Evolutionary conservation across 2,888 invertebrate genomes (phyloP), one percentile per base, ranked within the genome.

Genomic region (Platypus cylindrus): DNA sequence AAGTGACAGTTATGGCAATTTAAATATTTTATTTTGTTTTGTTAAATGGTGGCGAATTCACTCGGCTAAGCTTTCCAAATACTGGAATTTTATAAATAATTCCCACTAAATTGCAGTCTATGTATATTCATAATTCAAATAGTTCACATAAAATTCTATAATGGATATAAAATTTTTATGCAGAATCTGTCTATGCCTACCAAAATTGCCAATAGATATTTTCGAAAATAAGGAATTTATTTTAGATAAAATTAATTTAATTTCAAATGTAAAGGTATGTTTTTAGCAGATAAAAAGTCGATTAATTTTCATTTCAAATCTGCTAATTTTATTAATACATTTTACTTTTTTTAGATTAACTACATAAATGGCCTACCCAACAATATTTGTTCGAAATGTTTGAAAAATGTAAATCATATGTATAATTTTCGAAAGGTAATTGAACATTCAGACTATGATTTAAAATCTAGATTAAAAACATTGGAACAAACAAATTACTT

Each of bases 371-470:
- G 46, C 18, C 49, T 48, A 27, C 51, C 53, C 16, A 44, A 47
- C 7, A 43, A 41, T 32, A 54, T 56, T 14, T 56, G 56, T 29
- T 42, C 48, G 26, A 50, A 52, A 40, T 56, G 56, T 37, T 30
- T 45, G 3, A 41, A 40, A 11, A 55, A 55, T 33, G 39, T 55
- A 23, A 52, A 51, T 31, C 47, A 39, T 32, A 46, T 51, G 17
- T 54, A 48, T 33, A 50, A 49, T 34, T 56, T 56, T 38, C 44
- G 51, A 27, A 50, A 52, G 45, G 46, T 53, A 3, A 50, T 56
- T 17, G 47, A 50, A 27, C 48, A 49, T 28, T 45, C 42, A 28
- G 47, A 54, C 27, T 41, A 41, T 24, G 52, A 53, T 36, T 38
- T 54, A 32, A 39, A 32, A 28, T 44, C 48, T 23, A 36, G 46